Base-by-base conservation (phyloP, 2,888 invertebrate genomes). In the Polymixis lichenea region DNA sequence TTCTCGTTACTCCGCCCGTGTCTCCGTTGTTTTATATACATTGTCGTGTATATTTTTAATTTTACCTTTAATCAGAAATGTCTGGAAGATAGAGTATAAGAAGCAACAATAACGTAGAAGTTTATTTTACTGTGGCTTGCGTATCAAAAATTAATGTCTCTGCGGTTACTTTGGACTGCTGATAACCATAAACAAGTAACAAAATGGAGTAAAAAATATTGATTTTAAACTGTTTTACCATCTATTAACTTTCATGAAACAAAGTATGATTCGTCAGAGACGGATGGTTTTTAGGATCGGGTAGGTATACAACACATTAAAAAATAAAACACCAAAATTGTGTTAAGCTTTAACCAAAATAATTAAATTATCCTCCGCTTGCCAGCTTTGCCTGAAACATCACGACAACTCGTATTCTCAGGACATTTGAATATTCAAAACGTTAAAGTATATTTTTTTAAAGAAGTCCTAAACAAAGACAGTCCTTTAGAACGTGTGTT, bases 1-100 rank as follows among this genome's bases (percentile, higher is more conserved):
- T 96, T 95, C 95, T 95, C 93, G 93, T 94, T 95, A 95, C 91
- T 89, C 80, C 78, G 82, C 86, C 89, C 82, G 82, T 91, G 92
- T 92, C 90, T 88, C 88, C 85, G 90, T 93, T 95, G 93, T 95
- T 93, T 93, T 91, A 90, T 91, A 81, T 86, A 88, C 62, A 88
- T 88, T 89, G 88, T 88, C 83, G 80, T 78, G 75, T 73, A 73
- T 76, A 65, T 80, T 74, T 83, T 85, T 77, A 79, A 86, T 82
- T 73, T 86, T 85, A 87, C 73, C 66, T 83, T 75, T 69, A 56
- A 56, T 65, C 58, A 62, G 69, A 62, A 51, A 64, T 62, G 55
- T 68, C 51, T 56, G 25, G 58, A 61, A 73, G 68, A 83, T 66
- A 65, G 51, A 66, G 65, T 66, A 22, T 56, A 25, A 25, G 49